Conservation (phyloP, 92 coral and sea anemone species). For the Pocillopora grandis region DNA sequence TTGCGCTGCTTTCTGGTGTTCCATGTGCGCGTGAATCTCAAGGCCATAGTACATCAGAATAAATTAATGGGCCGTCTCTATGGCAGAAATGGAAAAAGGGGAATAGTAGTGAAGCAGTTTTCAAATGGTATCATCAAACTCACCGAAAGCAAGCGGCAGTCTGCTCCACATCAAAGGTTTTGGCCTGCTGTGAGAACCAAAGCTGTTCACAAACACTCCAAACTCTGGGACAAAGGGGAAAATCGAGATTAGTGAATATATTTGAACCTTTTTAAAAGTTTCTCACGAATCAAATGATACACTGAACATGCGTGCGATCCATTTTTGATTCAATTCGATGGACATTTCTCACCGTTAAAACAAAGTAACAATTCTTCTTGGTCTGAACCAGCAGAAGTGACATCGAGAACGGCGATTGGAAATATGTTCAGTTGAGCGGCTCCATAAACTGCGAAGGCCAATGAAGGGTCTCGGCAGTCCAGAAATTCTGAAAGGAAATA, state of each 20-base stretch:
- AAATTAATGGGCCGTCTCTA: too few relatives aligned
- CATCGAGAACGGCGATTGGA: conserved; percentile 87
- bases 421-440: conserved; percentile 93
- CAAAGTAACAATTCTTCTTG: conserved; percentile 85
- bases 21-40: too few relatives aligned
- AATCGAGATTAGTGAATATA: background rate
- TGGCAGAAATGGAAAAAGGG: too few relatives aligned
- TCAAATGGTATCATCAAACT: conserved; percentile 13
- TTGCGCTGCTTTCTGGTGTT: too few relatives aligned
- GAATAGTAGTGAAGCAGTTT: too few relatives aligned
- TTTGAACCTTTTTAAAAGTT: too few relatives aligned
- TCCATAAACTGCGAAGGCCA: conserved; percentile 97
- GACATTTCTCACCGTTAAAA: conserved; percentile 75
- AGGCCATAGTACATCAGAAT: too few relatives aligned
- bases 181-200: conserved; percentile 88
- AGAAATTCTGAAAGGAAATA: conserved; percentile 69
- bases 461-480: conserved; percentile 81
- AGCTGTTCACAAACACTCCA: conserved; percentile 88
- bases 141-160: conserved; percentile 95
- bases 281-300: background rate
- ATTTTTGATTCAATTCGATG: background rate
- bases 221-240: conserved; percentile 60
- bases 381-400: conserved; percentile 64
- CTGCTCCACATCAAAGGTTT: conserved; percentile 96
- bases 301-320: background rate